phyloP scores from a whole-genome alignment of 2,888 invertebrate species.

The Athetis lepigone region DNA sequence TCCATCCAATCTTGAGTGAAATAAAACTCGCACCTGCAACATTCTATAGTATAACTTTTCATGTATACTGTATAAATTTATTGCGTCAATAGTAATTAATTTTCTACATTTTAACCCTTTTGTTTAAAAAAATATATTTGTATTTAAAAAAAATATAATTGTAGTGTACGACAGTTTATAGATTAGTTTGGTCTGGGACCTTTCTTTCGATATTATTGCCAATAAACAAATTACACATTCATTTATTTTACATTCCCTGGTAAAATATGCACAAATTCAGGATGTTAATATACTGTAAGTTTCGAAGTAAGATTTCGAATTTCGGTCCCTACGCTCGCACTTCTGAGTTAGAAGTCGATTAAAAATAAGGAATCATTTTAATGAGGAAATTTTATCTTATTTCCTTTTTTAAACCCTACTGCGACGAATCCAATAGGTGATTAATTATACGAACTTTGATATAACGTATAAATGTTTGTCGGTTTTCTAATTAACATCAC shows the following conservation, averaged over 20 bases:
- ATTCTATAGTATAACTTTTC: too few relatives aligned
- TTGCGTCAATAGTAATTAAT: conserved; percentile 27
- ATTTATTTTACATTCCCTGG: conserved; percentile 6
- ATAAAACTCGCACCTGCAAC: too few relatives aligned
- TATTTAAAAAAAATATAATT: conserved; percentile 21
- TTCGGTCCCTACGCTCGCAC: neutral
- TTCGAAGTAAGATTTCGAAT: neutral
- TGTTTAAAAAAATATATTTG: conserved; percentile 24
- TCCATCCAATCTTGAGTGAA: too few relatives aligned
- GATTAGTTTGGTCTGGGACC: neutral
- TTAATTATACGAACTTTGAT: neutral
- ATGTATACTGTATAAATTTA: conserved; percentile 25
- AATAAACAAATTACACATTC: neutral
- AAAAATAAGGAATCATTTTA: neutral
- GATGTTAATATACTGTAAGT: neutral
- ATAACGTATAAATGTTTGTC: neutral
- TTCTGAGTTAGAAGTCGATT: neutral
- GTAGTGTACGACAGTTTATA: neutral
- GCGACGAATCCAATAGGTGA: conserved; percentile 5
- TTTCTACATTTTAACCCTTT: conserved; percentile 7
- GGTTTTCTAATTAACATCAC: conserved; percentile 26
- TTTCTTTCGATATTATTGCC: conserved; percentile 7
- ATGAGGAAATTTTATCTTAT: neutral
- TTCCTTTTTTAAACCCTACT: neutral
- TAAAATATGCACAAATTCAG: neutral